Evolutionary conservation across 2,888 invertebrate genomes (phyloP), one percentile per base, ranked within the genome.

Genomic region (Rhopalosiphum nymphaeae): DNA sequence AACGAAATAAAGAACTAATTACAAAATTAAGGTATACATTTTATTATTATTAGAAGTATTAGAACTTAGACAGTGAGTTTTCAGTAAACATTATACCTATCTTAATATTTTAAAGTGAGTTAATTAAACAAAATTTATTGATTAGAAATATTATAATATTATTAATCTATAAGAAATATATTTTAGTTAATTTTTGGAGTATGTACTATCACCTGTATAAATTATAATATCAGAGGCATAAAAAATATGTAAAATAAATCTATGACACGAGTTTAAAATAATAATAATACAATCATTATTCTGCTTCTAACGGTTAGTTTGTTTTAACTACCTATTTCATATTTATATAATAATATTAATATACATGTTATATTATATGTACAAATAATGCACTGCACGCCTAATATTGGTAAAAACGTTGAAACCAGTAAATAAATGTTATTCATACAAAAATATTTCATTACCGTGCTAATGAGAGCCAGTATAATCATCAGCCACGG

Each of bases 401-500:
- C 3, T 21, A n/a, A n/a, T n/a, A 25, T n/a, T 49, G 25, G 36
- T 10, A 56, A 21, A 88, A 36, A 36, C 29, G 36, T 36, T 10
- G 25, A 53, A 36, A 53, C 53, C 25, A 53, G 88, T n/a, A n/a
- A 90, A n/a, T 46, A 67, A 91, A 21, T 46, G 46, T 92, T 92
- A 92, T 86, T 91, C 26, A 25, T 87, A 86, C 29, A 84, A 91
- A 91, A 86, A 91, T 53, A 86, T 90, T 90, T 61, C 86, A 94
- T 94, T 94, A 94, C 94, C 90, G 90, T 90, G 91, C 90, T 94
- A 94, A 94, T 91, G 94, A 94, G 91, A 90, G 90, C 94, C 90
- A 91, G 57, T 78, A 36, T 85, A 42, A 86, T 94, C 94, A 94
- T 91, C 94, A 91, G 90, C 94, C 94, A 94, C 94, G 94, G 94